Base-by-base conservation (phyloP, 2,113 vertebrate species). In the Neolamprologus ventralis region DNA sequence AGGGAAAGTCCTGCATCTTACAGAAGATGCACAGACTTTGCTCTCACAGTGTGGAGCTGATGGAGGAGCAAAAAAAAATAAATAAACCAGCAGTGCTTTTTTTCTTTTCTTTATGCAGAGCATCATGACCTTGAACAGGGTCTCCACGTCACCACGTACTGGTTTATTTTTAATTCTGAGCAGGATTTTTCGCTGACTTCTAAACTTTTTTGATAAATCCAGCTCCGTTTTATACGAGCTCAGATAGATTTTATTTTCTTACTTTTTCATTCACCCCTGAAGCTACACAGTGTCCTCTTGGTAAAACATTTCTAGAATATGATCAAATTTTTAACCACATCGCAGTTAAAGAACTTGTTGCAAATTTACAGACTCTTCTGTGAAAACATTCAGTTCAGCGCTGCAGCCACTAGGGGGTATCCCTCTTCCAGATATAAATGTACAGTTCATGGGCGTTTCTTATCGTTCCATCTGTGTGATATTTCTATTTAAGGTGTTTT, bases 341-440 rank as follows among this genome's bases (percentile, higher is more conserved):
- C 11, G 26, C 33, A 68, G 21, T 55, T 26, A 37, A 57, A 26
- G 19, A 42, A 85, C 51, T 49, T 23, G 9, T 49, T 78, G 45
- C 9, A 78, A 49, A 49, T 23, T 12, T 28, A 40, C 53, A 7
- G 12, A 23, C 10, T 14, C 14, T 8, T 78, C 10, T 65, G 5
- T 80, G 14, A 11, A 63, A 21, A 55, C 23, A 8, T 54, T 21
- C 11, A 65, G 31, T 16, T 91, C 75, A 81, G 37, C 1, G 1
- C 31, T 53, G 16, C 58, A 21, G 81, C 90, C 93, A 93, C 87
- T 82, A 93, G 94, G 90, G 89, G 93, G 83, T 3, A 31, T 37
- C 40, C 49, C 17, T 75, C 21, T 7, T 90, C 83, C 68, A 92
- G 12, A 9, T 53, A 82, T 57, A 28, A 33, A 10, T 7, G 68